Base-by-base conservation (phyloP, 1,140 invertebrate species). In the Euschistus heros region DNA sequence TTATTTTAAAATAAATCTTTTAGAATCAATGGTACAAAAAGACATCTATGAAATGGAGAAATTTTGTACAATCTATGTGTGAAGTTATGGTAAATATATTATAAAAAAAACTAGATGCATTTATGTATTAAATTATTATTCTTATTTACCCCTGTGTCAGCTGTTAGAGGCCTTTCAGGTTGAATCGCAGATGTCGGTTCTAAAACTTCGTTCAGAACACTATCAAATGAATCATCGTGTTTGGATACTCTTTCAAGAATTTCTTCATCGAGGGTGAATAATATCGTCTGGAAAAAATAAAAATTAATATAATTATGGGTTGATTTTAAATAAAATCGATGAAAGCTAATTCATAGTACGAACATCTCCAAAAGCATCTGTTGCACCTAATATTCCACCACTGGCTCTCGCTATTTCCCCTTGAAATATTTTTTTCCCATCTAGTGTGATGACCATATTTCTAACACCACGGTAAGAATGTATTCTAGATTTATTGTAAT, bases 401-500 rank as follows among this genome's bases (percentile, higher is more conserved):
- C 82, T 84, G 2, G 89, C 86, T 70, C 84, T 76, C 0, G 86
- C 85, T 63, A 92, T 88, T 76, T 91, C 88, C n/a, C 88, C 88
- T 70, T 81, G 80, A 74, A 91, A 92, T 69, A 91, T 86, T 4
- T 79, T 68, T 46, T 75, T 71, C 27, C 82, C 81, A 72, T 91
- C 86, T 59, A 92, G 72, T 63, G 77, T 80, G n/a, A 92, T 84
- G 46, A 82, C 77, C 4, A 91, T 76, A 70, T 88, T 78, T 71
- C 81, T 83, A 14, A 82, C 85, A 67, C 89, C 89, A 68, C 88
- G 79, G 66, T 83, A 84, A 0, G 87, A 89, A 77, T 91, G 86
- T 67, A 91, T 90, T 67, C 88, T 77, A 0, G 88, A 91, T 75
- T 91, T 91, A 73, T 92, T 92, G 71, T 92, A 92, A 74, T 92